Evolutionary conservation across 2,797 vertebrate genomes (phyloP), one percentile per base, ranked within the genome.

Genomic region (Sebastes umbrosus): DNA sequence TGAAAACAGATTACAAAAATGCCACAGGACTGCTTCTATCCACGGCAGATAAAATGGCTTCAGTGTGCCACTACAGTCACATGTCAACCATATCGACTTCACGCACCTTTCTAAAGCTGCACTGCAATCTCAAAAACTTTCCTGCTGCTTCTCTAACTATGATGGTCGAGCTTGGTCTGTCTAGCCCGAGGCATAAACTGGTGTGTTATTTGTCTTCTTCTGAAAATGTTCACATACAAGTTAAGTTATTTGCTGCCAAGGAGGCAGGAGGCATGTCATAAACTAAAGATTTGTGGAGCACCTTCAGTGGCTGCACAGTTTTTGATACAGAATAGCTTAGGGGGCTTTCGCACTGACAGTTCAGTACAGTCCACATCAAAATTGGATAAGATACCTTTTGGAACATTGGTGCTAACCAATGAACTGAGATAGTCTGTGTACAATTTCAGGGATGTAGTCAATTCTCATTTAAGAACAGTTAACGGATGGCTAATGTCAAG

Each of bases 1-100:
- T 84, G 70, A 92, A 92, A 91, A 86, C 75, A 90, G 90, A 92
- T 89, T 86, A 87, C 77, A 83, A 82, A 88, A 85, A 88, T 67
- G 74, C 75, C 88, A 90, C 66, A 75, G 79, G 88, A 84, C 79
- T 84, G 73, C 68, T 77, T 85, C 77, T 63, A 75, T 84, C 83
- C 73, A 78, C 24, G 46, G 79, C 70, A 88, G 81, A 88, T 84
- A 85, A 89, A 89, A 84, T 88, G 62, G 64, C 58, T 59, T 70
- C 4, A 70, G 73, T 84, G 71, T 64, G 74, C 66, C 65, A 62
- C 72, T 69, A 68, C 71, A 77, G 80, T 88, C 88, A 82, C 87
- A 82, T 57, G 81, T 89, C 83, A 86, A 79, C 76, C 69, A 60
- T 82, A 88, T 88, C 66, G 63, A 88, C 77, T 82, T 78, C 67